These are phyloP conservation scores for Myotis vivesi DNA, from an alignment of 2,797 vertebrate species.

Conservation along the genomic window DNA sequence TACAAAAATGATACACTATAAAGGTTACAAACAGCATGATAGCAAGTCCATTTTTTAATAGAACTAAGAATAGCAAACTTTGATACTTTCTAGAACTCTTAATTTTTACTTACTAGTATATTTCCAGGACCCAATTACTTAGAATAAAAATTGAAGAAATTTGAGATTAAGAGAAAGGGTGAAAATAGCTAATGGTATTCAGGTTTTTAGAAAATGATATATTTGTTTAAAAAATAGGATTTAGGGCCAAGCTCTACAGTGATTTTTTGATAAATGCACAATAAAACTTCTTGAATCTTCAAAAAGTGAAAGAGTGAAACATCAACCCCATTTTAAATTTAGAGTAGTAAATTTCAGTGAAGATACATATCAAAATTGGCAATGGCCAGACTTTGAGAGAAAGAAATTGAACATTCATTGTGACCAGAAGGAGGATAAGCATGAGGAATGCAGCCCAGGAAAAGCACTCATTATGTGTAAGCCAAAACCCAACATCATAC, in stretches of 20 bases:
- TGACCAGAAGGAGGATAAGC: neutral
- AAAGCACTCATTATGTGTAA: neutral
- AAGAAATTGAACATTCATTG: neutral
- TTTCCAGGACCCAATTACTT: constrained; percentile 38
- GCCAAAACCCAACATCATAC: neutral
- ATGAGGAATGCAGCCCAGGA: neutral
- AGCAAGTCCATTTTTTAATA: constrained; percentile 5
- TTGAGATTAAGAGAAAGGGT: neutral
- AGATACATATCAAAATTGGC: constrained; percentile 7
- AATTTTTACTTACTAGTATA: neutral
- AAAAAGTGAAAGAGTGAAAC: neutral
- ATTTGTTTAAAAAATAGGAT: constrained; percentile 16
- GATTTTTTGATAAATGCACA: constrained; percentile 7
- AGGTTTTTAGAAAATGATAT: neutral
- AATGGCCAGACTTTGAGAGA: constrained; percentile 17
- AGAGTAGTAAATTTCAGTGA: constrained; percentile 21
- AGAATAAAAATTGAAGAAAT: constrained; percentile 30
- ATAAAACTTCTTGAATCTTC: constrained; percentile 4
- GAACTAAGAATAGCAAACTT: neutral
- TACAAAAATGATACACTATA: neutral
- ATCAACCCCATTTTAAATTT: constrained; percentile 14
- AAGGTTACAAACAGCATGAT: constrained; percentile 5
- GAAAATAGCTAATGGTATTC: neutral
- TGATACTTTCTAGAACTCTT: neutral
- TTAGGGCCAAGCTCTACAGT: neutral